Evolutionary conservation across 2,797 vertebrate genomes (phyloP).

Genomic region (Echiichthys vipera): DNA sequence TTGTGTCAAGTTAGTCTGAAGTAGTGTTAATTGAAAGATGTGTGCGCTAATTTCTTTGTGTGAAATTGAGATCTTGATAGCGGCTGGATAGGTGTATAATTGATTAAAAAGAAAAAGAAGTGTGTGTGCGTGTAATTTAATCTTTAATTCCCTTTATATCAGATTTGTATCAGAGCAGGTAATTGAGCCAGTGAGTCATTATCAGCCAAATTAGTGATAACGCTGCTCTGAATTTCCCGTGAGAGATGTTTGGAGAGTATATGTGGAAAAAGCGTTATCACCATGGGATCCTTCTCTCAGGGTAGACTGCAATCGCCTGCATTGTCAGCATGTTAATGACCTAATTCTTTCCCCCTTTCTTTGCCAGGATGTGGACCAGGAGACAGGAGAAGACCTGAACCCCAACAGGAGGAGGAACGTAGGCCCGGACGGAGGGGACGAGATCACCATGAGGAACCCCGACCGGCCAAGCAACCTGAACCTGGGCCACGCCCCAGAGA

Average conservation of each 20-base stretch:
- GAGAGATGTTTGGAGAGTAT: not conserved
- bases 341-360: not conserved
- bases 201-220: not conserved
- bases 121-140: not conserved
- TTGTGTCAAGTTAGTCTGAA: not conserved
- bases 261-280: not conserved
- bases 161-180: not conserved
- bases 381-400: constrained; percentile 96
- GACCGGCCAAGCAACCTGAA: constrained; percentile 95
- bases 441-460: constrained; percentile 94
- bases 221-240: not conserved
- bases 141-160: not conserved
- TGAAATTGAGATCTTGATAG: not conserved
- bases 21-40: too few relatives aligned
- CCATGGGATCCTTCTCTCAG: not conserved
- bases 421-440: constrained; percentile 89
- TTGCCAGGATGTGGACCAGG: constrained; percentile 95
- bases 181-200: not conserved
- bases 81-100: not conserved
- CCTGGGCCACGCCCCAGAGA: constrained; percentile 91
- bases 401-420: constrained; percentile 94
- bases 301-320: not conserved
- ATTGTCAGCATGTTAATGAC: not conserved
- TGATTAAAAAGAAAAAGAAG: not conserved
- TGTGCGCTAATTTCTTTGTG: not conserved